phyloP scores from a whole-genome alignment of 2,888 invertebrate genomes.

The Metellina segmentata region DNA sequence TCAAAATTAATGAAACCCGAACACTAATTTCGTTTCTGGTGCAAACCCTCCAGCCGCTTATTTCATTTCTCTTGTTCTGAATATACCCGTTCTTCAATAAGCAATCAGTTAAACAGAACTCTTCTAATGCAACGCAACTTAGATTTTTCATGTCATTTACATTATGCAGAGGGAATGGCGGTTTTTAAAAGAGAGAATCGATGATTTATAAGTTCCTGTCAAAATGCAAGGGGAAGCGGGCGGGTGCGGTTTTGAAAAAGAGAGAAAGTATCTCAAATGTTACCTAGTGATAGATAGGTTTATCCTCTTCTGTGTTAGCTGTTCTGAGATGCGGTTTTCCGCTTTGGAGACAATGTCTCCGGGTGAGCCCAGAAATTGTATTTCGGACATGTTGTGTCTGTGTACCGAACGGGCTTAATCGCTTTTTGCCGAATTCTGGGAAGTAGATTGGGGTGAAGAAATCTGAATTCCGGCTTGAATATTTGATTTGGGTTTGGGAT shows the following conservation, averaged over 20 bases:
- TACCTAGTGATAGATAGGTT: conserved; percentile 53
- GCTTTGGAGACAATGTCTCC: neutral
- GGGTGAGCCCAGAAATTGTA: neutral
- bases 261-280: conserved; percentile 52
- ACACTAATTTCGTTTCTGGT: neutral
- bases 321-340: neutral
- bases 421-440: neutral
- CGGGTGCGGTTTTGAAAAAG: conserved; percentile 20
- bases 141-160: conserved; percentile 58
- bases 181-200: conserved; percentile 57
- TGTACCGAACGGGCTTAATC: neutral
- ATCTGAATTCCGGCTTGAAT: neutral
- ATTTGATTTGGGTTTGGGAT: neutral
- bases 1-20: neutral
- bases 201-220: conserved; percentile 73
- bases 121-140: conserved; percentile 20
- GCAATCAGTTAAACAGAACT: conserved; percentile 45
- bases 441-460: neutral
- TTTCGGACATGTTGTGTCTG: neutral
- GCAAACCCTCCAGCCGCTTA: neutral
- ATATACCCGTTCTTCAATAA: conserved; percentile 15
- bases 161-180: conserved; percentile 52
- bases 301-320: neutral
- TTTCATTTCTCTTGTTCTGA: neutral
- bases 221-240: conserved; percentile 22